Conservation (phyloP, 1,140 invertebrate species). For the Tenebrio molitor region DNA sequence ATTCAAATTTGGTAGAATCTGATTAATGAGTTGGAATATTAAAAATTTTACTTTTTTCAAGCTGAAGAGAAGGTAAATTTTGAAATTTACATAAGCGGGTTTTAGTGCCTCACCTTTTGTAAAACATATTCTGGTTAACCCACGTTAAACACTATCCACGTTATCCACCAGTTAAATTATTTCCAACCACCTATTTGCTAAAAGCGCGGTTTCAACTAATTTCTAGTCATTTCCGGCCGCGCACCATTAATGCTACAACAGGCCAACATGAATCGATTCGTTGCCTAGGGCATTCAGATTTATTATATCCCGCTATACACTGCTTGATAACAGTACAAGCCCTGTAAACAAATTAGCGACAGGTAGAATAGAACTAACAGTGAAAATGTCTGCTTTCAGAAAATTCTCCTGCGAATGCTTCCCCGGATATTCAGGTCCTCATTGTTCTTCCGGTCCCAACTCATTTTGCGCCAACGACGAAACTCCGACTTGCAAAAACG, state of each 20-base stretch:
- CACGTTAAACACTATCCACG: not conserved
- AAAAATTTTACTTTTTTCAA: too few relatives aligned
- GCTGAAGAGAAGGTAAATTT: too few relatives aligned
- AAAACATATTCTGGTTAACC: too few relatives aligned
- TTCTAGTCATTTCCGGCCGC: not conserved
- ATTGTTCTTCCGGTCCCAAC: slow-evolving; percentile 78
- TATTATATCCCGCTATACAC: too few relatives aligned
- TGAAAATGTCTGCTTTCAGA: slow-evolving; percentile 60
- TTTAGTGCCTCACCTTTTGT: too few relatives aligned
- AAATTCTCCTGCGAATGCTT: slow-evolving; percentile 81
- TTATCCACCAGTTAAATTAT: not conserved
- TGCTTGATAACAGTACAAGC: too few relatives aligned
- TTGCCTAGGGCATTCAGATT: not conserved
- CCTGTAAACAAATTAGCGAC: too few relatives aligned
- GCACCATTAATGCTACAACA: not conserved
- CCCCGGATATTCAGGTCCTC: slow-evolving; percentile 77
- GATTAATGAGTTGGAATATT: too few relatives aligned
- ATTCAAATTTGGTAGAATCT: too few relatives aligned
- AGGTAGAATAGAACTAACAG: not conserved
- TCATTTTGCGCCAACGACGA: slow-evolving; percentile 74
- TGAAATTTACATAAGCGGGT: too few relatives aligned
- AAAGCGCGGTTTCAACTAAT: slow-evolving; percentile 3
- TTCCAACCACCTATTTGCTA: slow-evolving; percentile 2
- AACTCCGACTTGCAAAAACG: slow-evolving; percentile 79
- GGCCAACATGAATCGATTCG: not conserved